Base-by-base conservation (phyloP, 2,113 vertebrate genomes). In the Phalacrocorax brasilianus region DNA sequence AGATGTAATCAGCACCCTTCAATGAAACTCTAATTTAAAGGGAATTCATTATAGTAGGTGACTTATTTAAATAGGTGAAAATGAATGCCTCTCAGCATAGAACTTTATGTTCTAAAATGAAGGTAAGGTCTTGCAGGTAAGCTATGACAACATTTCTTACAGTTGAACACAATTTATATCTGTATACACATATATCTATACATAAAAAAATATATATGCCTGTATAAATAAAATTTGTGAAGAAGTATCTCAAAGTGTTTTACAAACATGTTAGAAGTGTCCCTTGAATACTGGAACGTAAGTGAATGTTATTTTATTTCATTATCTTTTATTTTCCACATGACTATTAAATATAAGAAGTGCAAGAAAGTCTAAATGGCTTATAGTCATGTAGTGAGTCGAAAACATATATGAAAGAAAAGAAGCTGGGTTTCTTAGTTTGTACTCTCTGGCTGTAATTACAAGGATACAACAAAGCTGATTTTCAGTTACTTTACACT, bases 21-120 rank as follows among this genome's bases (percentile, higher is more conserved):
- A 89, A 83, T 94, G 81, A 96, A 96, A 94, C 22, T 76, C 50
- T 95, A 77, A 94, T 94, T 97, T 96, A 89, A 97, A 97, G 85
- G 72, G 50, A 94, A 94, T 95, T 97, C 47, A 88, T 96, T 97
- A 77, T 19, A 80, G 28, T 65, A 83, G 75, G 45, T 89, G 72
- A 85, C 52, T 96, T 96, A 94, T 91, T 96, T 88, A 96, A 96
- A 71, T n/a, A 92, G 47, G 58, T 95, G 68, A 91, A 94, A 97
- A 95, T 75, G 2, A 94, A 91, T 91, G 24, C 3, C 27, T 96
- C 53, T 66, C 81, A 83, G n/a, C 19, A 26, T 23, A 70, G 44
- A 78, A 47, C 33, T 88, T 14, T 6, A 11, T 83, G n/a, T 71
- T 88, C 63, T 79, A 70, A 93, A 92, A 83, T 55, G 38, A 95